phyloP scores from a whole-genome alignment of 2,113 vertebrate species.

The Urocynchramus pylzowi region DNA sequence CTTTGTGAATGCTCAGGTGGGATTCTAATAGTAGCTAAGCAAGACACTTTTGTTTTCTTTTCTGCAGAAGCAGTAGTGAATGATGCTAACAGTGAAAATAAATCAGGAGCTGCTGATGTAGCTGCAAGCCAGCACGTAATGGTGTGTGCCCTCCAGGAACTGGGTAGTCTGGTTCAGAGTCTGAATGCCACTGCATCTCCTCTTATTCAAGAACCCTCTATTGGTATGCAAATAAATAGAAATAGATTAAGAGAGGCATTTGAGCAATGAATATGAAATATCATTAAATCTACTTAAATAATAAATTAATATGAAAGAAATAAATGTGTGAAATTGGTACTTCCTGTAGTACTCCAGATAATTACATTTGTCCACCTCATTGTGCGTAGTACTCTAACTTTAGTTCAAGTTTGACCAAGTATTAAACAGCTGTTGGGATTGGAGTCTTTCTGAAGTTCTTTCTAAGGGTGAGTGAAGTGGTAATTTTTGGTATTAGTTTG shows the following conservation, averaged over 20 bases:
- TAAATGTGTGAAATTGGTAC: neutral
- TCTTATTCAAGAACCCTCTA: constrained; percentile 93
- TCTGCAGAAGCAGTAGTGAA: constrained; percentile 91
- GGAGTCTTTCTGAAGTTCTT: neutral
- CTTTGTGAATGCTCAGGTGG: neutral
- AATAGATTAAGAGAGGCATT: neutral
- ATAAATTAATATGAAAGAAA: neutral
- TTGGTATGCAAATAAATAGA: constrained; percentile 75
- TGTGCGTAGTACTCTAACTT: neutral
- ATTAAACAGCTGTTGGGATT: neutral
- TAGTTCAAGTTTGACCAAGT: neutral
- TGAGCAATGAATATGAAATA: neutral
- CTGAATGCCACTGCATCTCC: constrained; percentile 93
- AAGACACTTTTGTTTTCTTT: neutral
- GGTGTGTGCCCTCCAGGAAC: constrained; percentile 96
- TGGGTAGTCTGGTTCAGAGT: constrained; percentile 95
- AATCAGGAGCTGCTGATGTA: constrained; percentile 89
- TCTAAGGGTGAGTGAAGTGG: neutral
- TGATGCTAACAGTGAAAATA: constrained; percentile 91
- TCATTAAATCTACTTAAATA: neutral
- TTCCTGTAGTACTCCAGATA: neutral
- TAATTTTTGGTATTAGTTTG: neutral
- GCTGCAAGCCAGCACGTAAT: constrained; percentile 97
- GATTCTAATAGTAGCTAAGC: neutral
- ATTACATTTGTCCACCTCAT: neutral